These are phyloP conservation scores for Spinibarbus caldwelli DNA, from an alignment of 2,797 vertebrate species.

Conservation along the genomic window DNA sequence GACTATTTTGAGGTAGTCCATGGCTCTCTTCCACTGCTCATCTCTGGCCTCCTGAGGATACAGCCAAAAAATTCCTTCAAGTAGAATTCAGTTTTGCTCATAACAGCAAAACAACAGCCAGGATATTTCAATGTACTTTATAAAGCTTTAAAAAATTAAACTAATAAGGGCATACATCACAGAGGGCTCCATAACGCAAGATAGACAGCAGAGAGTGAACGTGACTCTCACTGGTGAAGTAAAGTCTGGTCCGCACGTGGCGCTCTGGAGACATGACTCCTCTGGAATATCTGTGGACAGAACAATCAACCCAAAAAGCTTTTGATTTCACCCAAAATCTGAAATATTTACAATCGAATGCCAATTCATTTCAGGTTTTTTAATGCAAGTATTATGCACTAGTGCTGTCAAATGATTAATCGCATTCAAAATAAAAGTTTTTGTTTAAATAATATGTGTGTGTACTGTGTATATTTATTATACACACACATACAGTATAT, in stretches of 20 bases:
- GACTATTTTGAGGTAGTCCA: slow-evolving; percentile 89
- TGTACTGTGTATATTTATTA: no score
- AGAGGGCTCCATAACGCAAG: slow-evolving; percentile 87
- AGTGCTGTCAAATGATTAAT: no score
- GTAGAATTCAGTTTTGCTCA: not conserved
- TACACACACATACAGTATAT: no score
- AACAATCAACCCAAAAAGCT: not conserved
- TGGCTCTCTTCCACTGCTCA: slow-evolving; percentile 90
- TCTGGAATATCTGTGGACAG: slow-evolving; percentile 82
- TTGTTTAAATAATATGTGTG: no score
- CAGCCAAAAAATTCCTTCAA: not conserved
- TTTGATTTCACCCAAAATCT: not conserved
- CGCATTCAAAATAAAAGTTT: no score
- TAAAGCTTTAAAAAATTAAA: not conserved
- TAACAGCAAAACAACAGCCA: not conserved
- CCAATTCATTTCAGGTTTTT: not conserved
- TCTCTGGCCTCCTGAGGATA: slow-evolving; percentile 83
- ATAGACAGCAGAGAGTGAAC: slow-evolving; percentile 89
- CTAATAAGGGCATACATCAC: slow-evolving; percentile 78
- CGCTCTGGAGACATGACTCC: slow-evolving; percentile 90
- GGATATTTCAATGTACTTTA: not conserved
- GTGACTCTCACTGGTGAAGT: slow-evolving; percentile 91
- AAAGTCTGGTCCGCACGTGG: slow-evolving; percentile 88
- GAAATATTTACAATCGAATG: not conserved
- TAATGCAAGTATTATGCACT: not conserved